A percentile compares a stretch with the other conserved stretches of the same genome.
phyloP scores from a whole-genome alignment of 53 echinoderm and acorn worm genomes.

The Echinarachnius parma region DNA sequence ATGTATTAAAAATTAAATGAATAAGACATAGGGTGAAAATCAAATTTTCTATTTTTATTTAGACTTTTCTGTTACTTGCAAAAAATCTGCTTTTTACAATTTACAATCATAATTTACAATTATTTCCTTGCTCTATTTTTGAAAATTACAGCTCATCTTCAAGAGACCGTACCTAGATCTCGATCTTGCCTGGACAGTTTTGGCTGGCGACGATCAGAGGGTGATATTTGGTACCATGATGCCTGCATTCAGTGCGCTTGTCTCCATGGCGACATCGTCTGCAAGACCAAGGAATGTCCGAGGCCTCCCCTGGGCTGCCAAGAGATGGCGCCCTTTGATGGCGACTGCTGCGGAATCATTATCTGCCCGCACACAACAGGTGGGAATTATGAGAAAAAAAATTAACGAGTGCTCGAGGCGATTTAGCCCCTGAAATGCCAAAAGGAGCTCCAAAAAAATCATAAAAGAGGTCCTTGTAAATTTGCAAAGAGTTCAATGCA shows the following conservation, averaged over 20 bases:
- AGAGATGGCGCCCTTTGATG: conserved; percentile 12
- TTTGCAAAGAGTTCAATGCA: neutral
- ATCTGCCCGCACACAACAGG: conserved; percentile 33
- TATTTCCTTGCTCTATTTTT: no score
- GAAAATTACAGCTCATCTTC: no score
- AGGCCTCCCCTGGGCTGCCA: conserved; percentile 36
- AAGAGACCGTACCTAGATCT: no score
- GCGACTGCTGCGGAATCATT: conserved; percentile 12
- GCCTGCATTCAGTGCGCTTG: conserved; percentile 45
- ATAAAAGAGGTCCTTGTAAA: neutral
- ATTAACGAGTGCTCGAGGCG: neutral
- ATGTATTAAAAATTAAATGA: no score
- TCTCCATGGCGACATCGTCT: neutral
- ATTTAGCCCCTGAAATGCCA: neutral
- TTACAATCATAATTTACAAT: no score
- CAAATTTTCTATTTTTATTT: no score
- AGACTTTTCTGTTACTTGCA: no score
- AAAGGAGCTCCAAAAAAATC: no score
- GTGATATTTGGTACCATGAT: conserved; percentile 49
- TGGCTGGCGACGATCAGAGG: conserved; percentile 20
- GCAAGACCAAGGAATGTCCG: conserved; percentile 32
- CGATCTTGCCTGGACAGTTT: conserved; percentile 6
- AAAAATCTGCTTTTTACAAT: no score
- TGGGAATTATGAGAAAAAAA: neutral
- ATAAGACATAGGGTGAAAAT: no score